Evolutionary conservation across 2,888 invertebrate genomes (phyloP).

Genomic region (Meteorus cinctellus): DNA sequence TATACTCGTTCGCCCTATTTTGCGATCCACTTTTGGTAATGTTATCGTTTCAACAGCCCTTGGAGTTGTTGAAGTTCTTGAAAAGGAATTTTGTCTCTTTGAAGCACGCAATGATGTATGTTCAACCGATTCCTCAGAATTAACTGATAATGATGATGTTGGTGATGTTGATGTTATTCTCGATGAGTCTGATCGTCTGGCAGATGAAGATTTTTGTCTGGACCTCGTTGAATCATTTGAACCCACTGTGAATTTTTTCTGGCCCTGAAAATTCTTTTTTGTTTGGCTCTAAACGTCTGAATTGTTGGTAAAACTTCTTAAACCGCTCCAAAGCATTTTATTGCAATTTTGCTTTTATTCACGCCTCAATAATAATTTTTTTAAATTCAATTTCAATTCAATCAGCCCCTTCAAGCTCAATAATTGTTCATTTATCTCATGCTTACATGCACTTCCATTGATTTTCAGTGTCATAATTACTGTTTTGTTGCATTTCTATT

Average conservation of each 20-base stretch:
- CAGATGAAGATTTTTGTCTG: conserved; percentile 58
- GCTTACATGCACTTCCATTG: conserved; percentile 50
- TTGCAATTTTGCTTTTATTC: not conserved
- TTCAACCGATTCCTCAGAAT: not conserved
- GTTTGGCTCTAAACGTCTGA: conserved; percentile 49
- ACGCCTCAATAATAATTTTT: not conserved
- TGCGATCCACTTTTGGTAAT: conserved; percentile 40
- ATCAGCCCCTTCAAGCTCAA: conserved; percentile 30
- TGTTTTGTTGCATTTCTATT: conserved; percentile 33
- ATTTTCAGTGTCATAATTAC: conserved; percentile 47
- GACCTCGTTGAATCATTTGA: conserved; percentile 64
- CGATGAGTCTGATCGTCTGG: conserved; percentile 27
- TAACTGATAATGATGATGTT: not conserved
- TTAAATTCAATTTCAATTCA: conserved; percentile 18
- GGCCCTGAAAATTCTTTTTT: conserved; percentile 65
- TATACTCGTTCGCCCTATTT: conserved; percentile 34
- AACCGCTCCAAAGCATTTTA: not conserved
- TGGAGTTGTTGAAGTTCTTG: conserved; percentile 28
- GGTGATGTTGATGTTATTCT: conserved; percentile 22
- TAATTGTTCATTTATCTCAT: conserved; percentile 29
- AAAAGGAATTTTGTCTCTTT: conserved; percentile 12
- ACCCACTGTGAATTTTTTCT: conserved; percentile 60
- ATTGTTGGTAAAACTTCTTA: conserved; percentile 20
- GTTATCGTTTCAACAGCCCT: conserved; percentile 39
- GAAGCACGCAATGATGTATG: not conserved